These are phyloP conservation scores for Trogon melanurus DNA, from an alignment of 2,113 vertebrate genomes.

Conservation along the genomic window DNA sequence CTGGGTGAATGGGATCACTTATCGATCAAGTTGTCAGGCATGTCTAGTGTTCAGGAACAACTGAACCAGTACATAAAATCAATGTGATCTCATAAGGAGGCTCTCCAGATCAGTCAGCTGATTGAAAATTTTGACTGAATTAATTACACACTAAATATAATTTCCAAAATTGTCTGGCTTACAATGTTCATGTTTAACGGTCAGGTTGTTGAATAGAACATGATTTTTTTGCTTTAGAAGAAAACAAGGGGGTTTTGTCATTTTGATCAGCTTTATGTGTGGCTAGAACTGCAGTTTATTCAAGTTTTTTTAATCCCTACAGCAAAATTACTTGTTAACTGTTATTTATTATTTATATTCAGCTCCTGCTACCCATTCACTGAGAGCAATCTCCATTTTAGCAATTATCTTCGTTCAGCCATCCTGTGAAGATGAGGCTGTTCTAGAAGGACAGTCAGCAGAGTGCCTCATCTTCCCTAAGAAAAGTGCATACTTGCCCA, in stretches of 20 bases:
- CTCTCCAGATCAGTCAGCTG: neutral
- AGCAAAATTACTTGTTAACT: neutral
- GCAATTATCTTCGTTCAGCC: neutral
- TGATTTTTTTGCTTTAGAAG: neutral
- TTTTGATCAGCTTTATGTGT: neutral
- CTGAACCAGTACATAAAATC: slow-evolving; percentile 66
- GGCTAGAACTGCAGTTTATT: neutral
- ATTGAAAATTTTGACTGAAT: slow-evolving; percentile 47
- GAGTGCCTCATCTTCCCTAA: neutral
- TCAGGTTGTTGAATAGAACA: neutral
- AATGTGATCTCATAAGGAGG: slow-evolving; percentile 27
- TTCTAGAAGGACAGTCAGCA: neutral
- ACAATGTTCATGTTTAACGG: neutral
- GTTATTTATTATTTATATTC: neutral
- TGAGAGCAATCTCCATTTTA: neutral
- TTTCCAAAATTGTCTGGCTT: neutral
- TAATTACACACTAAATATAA: neutral
- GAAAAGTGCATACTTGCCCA: neutral
- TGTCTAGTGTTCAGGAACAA: slow-evolving; percentile 38
- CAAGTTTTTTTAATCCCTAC: neutral
- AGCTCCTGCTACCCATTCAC: neutral
- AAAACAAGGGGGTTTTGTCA: neutral
- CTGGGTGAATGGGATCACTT: slow-evolving; percentile 54
- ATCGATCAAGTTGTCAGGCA: slow-evolving; percentile 60
- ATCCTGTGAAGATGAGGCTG: neutral